Conservation (phyloP, 2,888 invertebrate species). For the Sialis fuliginosa region DNA sequence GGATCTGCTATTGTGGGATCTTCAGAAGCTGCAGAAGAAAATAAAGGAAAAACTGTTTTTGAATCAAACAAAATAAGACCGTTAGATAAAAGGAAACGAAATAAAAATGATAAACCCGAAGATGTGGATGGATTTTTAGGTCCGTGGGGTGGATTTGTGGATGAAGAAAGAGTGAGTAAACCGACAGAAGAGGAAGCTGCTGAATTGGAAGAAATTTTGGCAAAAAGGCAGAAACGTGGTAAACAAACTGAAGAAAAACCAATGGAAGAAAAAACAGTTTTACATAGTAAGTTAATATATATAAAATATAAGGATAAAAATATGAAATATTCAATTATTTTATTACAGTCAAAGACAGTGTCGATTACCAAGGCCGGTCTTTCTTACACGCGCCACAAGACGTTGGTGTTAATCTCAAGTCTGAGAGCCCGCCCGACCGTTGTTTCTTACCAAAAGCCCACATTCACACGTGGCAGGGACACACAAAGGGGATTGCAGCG, state of each 20-base stretch:
- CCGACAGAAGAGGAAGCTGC: slow-evolving; percentile 89
- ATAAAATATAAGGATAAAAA: not conserved
- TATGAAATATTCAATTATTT: slow-evolving; percentile 7
- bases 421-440: slow-evolving; percentile 77
- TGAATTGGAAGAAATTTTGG: slow-evolving; percentile 83
- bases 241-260: slow-evolving; percentile 80
- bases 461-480: slow-evolving; percentile 93
- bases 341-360: slow-evolving; percentile 66
- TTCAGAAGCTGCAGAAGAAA: slow-evolving; percentile 48
- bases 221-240: slow-evolving; percentile 77
- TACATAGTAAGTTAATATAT: slow-evolving; percentile 54
- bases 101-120: slow-evolving; percentile 73
- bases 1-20: slow-evolving; percentile 37
- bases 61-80: slow-evolving; percentile 59
- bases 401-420: slow-evolving; percentile 74
- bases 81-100: slow-evolving; percentile 64
- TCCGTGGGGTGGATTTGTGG: slow-evolving; percentile 91
- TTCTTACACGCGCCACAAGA: slow-evolving; percentile 88
- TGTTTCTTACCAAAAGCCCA: slow-evolving; percentile 94
- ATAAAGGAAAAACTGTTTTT: slow-evolving; percentile 76
- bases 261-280: slow-evolving; percentile 83
- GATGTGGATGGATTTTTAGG: slow-evolving; percentile 93
- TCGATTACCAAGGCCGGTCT: slow-evolving; percentile 94
- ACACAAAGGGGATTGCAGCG: slow-evolving; percentile 89
- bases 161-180: slow-evolving; percentile 74